Conservation (phyloP, 2,888 invertebrate species). For the Timema cristinae region DNA sequence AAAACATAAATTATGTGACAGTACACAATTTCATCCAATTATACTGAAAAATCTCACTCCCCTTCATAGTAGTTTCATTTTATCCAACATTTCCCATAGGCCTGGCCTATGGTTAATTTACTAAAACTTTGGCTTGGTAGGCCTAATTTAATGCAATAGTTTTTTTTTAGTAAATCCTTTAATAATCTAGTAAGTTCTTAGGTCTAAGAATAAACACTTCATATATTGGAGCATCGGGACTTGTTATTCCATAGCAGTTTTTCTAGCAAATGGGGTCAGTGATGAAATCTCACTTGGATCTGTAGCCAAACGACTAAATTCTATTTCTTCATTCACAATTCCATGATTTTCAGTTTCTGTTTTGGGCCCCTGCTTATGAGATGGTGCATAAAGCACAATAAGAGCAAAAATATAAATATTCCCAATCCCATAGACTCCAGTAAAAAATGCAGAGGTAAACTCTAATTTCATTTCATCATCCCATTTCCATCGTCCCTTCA, state of each 20-base stretch:
- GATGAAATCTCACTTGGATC: slow-evolving; percentile 88
- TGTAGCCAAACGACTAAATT: slow-evolving; percentile 77
- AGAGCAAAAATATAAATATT: slow-evolving; percentile 96
- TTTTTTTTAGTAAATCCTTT: no score
- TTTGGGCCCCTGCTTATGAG: slow-evolving; percentile 83
- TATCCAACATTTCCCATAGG: no score
- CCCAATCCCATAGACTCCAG: slow-evolving; percentile 99
- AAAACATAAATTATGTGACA: no score
- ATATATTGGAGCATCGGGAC: no score
- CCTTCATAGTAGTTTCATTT: no score
- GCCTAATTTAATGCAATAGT: no score
- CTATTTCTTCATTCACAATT: slow-evolving; percentile 79
- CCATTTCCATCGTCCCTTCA: slow-evolving; percentile 96
- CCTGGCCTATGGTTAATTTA: no score
- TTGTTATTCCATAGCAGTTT: slow-evolving; percentile 72
- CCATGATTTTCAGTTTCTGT: slow-evolving; percentile 38
- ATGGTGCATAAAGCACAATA: slow-evolving; percentile 94
- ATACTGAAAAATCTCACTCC: no score
- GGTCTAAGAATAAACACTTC: no score
- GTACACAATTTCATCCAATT: no score
- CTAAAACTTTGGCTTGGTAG: no score
- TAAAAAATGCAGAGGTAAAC: slow-evolving; percentile 95
- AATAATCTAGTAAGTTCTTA: no score
- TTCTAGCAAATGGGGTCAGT: slow-evolving; percentile 80
- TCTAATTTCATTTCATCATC: slow-evolving; percentile 81